Evolutionary conservation across 2,797 vertebrate genomes (phyloP).

Genomic region (Spondyliosoma cantharus): DNA sequence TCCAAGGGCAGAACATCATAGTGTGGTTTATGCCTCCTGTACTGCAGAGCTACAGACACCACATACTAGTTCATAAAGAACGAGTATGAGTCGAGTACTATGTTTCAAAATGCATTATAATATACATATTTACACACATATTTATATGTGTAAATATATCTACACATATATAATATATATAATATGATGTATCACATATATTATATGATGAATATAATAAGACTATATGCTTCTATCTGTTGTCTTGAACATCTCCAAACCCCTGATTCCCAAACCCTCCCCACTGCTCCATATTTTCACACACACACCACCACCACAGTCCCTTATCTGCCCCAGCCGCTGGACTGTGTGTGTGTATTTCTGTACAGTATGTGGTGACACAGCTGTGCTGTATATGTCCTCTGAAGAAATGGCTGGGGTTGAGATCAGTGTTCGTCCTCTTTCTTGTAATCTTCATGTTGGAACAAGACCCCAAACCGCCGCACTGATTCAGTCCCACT

Average conservation of each 20-base stretch:
- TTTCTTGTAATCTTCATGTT: conserved; percentile 9
- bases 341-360: conserved; percentile 25
- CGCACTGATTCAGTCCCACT: not conserved
- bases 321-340: conserved; percentile 13
- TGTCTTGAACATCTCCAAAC: conserved; percentile 7
- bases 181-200: not conserved
- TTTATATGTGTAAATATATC: not conserved
- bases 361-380: conserved; percentile 14
- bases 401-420: conserved; percentile 64
- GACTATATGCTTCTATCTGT: not conserved
- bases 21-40: not conserved
- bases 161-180: not conserved
- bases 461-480: conserved; percentile 2
- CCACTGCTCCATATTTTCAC: not conserved
- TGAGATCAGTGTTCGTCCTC: conserved; percentile 21
- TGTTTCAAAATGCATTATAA: not conserved
- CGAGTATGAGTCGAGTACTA: not conserved
- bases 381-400: conserved; percentile 60
- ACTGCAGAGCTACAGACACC: not conserved
- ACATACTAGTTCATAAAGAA: not conserved
- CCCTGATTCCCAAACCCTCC: conserved; percentile 16
- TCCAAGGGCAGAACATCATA: not conserved
- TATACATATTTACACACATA: not conserved
- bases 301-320: conserved; percentile 5
- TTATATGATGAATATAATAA: too few species aligned